phyloP scores from a whole-genome alignment of 2,888 invertebrate genomes.

The Suillia variegata region DNA sequence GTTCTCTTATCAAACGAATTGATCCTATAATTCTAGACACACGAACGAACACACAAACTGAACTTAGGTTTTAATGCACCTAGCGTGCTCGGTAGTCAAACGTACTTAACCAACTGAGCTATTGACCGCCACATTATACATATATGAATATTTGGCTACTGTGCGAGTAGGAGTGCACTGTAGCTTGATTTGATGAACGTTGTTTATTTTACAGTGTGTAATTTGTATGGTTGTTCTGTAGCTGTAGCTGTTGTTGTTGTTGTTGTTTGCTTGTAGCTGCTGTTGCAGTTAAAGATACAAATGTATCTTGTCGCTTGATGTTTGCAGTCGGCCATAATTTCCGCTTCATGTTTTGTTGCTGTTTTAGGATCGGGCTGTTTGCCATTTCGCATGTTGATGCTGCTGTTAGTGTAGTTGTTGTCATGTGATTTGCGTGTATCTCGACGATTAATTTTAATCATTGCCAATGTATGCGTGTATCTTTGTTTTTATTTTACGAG shows the following conservation, averaged over 20 bases:
- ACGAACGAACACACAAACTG: too few relatives aligned
- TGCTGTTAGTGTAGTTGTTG: not conserved
- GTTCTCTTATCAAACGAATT: too few relatives aligned
- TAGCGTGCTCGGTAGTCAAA: too few relatives aligned
- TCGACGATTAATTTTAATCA: constrained; percentile 27
- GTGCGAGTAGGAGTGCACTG: too few relatives aligned
- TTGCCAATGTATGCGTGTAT: constrained; percentile 5
- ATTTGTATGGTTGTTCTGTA: constrained; percentile 1
- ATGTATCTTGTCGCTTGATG: not conserved
- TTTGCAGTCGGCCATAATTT: not conserved
- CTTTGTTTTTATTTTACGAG: not conserved
- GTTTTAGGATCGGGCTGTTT: not conserved
- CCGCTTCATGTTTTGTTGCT: not conserved
- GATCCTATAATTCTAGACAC: too few relatives aligned
- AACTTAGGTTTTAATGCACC: too few relatives aligned
- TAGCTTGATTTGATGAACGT: constrained; percentile 4
- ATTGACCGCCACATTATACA: too few relatives aligned
- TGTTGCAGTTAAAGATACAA: not conserved
- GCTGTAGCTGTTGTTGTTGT: not conserved
- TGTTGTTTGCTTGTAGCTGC: constrained; percentile 1
- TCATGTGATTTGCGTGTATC: constrained; percentile 22
- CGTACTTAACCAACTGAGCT: too few relatives aligned
- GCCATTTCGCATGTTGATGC: not conserved
- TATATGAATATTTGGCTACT: too few relatives aligned
- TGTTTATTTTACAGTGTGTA: not conserved